Conservation (phyloP, 1,140 invertebrate genomes). For the Delia radicum region DNA sequence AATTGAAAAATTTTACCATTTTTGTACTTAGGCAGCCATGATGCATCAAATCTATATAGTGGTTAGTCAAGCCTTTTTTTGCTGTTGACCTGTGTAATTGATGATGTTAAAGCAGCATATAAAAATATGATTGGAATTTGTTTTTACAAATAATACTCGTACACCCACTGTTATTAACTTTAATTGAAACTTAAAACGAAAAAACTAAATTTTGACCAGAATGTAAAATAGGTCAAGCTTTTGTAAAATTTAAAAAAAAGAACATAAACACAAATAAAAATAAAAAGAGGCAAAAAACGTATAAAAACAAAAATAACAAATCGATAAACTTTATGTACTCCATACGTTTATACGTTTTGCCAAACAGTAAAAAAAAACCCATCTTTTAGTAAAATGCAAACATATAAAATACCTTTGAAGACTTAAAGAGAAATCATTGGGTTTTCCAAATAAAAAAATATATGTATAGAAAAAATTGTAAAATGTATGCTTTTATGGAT, state of each 20-base stretch:
- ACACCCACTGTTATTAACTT: background rate
- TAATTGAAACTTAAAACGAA: background rate
- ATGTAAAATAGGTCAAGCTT: background rate
- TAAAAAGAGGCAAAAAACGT: background rate
- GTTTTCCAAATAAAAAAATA: too few species aligned
- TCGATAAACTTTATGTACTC: background rate
- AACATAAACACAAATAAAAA: background rate
- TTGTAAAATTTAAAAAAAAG: background rate
- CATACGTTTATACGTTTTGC: background rate
- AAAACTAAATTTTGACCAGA: background rate
- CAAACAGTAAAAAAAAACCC: too few species aligned
- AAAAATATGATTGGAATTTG: background rate
- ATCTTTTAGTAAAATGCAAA: too few species aligned
- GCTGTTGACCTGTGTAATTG: too few species aligned
- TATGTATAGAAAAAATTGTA: too few species aligned
- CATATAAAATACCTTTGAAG: background rate
- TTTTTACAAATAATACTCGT: background rate
- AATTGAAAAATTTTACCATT: background rate
- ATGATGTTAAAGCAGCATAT: background rate
- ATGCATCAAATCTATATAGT: too few species aligned
- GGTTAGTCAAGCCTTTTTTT: too few species aligned
- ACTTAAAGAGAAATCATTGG: background rate
- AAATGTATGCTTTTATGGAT: too few species aligned
- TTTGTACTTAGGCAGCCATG: too few species aligned
- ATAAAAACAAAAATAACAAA: background rate